Conservation (phyloP, 2,113 vertebrate species). For the Myrmophylax atrothorax region DNA sequence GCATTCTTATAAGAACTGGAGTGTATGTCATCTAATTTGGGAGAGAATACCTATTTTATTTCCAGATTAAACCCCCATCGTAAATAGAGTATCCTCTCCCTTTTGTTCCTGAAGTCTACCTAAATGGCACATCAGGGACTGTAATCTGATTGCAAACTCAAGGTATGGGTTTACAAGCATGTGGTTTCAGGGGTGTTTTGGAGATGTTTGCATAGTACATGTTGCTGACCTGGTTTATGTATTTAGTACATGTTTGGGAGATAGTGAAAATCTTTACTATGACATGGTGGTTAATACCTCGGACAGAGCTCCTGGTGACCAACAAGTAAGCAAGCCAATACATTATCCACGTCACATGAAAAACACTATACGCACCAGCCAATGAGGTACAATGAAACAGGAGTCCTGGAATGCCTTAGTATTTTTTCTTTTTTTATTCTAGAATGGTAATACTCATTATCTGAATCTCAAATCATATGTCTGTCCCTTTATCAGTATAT, state of each 20-base stretch:
- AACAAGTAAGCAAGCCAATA: not conserved
- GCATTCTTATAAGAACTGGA: not conserved
- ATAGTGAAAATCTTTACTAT: not conserved
- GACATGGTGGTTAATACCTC: not conserved
- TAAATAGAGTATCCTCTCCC: not conserved
- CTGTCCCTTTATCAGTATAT: not conserved
- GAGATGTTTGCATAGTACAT: not conserved
- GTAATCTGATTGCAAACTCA: not conserved
- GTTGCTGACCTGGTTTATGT: not conserved
- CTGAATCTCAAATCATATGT: not conserved
- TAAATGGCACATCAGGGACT: not conserved
- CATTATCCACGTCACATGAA: rapidly evolving
- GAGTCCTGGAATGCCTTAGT: not conserved
- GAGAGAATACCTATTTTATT: not conserved
- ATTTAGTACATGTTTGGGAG: not conserved
- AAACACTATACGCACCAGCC: not conserved
- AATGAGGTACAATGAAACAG: not conserved
- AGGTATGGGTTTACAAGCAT: not conserved
- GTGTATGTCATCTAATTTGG: not conserved
- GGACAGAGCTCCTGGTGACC: not conserved
- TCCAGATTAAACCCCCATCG: not conserved
- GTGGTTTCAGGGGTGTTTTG: not conserved
- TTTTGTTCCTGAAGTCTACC: not conserved
- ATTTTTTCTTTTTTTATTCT: not conserved
- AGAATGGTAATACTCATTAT: not conserved